These are phyloP conservation scores for Plemyria rubiginata DNA, from an alignment of 2,888 invertebrate genomes.

Conservation along the genomic window DNA sequence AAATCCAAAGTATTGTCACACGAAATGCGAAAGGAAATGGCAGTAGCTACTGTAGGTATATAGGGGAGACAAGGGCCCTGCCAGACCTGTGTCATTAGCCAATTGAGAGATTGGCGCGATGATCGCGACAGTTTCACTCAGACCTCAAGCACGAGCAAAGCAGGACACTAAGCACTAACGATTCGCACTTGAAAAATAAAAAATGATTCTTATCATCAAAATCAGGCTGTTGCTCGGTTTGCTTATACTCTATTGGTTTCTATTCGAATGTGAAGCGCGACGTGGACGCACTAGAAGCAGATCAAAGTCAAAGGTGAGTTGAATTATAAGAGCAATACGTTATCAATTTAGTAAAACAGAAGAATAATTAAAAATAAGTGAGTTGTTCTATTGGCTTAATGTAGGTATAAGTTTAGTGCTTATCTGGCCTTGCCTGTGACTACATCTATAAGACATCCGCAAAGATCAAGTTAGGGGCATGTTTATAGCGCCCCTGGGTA, in stretches of 20 bases:
- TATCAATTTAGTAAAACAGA: background rate
- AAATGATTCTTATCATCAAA: conserved; percentile 62
- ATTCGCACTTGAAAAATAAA: conserved; percentile 8
- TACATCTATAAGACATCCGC: background rate
- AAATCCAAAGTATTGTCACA: conserved; percentile 49
- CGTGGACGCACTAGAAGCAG: conserved; percentile 89
- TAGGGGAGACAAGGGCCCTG: conserved; percentile 77
- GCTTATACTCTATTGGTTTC: conserved; percentile 56
- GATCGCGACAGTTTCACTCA: conserved; percentile 60
- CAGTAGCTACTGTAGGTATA: conserved; percentile 57
- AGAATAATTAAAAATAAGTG: too few species aligned
- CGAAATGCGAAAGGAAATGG: conserved; percentile 71
- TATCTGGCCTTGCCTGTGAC: too few species aligned
- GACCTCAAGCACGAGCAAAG: conserved; percentile 56
- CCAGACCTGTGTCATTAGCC: conserved; percentile 75
- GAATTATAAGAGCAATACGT: background rate
- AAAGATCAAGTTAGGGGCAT: background rate
- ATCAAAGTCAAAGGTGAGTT: conserved; percentile 89
- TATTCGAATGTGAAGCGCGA: conserved; percentile 77
- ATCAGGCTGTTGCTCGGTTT: conserved; percentile 53
- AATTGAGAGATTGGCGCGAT: conserved; percentile 76
- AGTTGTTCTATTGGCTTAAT: too few species aligned
- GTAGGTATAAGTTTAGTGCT: too few species aligned
- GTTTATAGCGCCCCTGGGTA: background rate
- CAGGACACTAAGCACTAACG: conserved; percentile 29